Base-by-base conservation (phyloP, 2,888 invertebrate species). In the Prenolepis imparis region DNA sequence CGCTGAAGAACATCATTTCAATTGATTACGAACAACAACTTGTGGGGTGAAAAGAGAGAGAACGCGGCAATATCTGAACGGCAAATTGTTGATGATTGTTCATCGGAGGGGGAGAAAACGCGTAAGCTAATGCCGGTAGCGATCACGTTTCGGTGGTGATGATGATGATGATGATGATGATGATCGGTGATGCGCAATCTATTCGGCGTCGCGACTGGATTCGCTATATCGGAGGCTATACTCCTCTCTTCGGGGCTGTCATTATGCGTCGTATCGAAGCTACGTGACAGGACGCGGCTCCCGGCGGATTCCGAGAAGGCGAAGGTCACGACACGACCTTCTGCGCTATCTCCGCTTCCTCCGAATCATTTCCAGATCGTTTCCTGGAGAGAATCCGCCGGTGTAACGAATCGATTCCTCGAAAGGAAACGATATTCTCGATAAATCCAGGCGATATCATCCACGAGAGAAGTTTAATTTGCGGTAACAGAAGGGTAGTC, bases 111-210 rank as follows among this genome's bases (percentile, higher is more conserved):
- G 15, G 5, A 59, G 41, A 36, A 55, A 75, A 67, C 55, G 84
- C 68, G 70, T 84, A 87, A 87, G 84, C 70, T 85, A 89, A 86
- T 82, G 89, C 90, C 88, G 70, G 91, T 90, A 91, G 90, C 91
- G 84, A 84, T 90, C 90, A 90, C 91, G 91, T 90, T 88, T 89
- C 87, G 87, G 86, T 21, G 39, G n/a, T n/a, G n/a, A n/a, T n/a
- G n/a, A 64, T 41, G 21, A 61, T 32, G 9, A 64, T 64, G n/a
- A 64, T 64, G 66, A 66, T 66, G 66, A 9, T 15, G 75, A 36
- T 52, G 75, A 64, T 64, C 59, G 41, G 21, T 41, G 41, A 83
- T 61, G 85, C 85, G 84, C 88, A 91, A 90, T 88, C 86, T 86
- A 86, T 88, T 88, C 88, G 77, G 67, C 80, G 82, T 84, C 87